Conservation (phyloP, 2,888 invertebrate genomes). For the Lepidocyrtinus sp. region DNA sequence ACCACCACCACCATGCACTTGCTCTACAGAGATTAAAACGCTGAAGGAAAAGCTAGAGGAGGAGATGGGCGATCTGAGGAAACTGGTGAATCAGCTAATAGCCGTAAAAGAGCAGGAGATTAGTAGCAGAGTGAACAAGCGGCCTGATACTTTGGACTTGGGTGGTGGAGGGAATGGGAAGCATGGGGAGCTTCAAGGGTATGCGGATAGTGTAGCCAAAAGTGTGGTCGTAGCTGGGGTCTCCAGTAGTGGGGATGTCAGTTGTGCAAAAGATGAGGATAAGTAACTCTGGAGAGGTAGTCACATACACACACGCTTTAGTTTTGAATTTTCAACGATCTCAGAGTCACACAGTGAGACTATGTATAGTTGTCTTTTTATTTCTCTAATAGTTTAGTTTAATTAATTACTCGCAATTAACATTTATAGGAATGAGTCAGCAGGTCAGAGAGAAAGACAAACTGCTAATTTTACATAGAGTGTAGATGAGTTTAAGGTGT, state of each 20-base stretch:
- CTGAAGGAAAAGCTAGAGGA: conserved; percentile 54
- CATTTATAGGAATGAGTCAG: too few species aligned
- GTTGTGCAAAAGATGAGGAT: too few species aligned
- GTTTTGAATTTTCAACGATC: too few species aligned
- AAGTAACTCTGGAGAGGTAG: too few species aligned
- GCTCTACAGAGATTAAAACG: conserved; percentile 60
- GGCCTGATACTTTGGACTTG: conserved; percentile 27
- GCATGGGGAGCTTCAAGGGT: conserved; percentile 62
- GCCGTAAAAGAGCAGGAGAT: conserved; percentile 17
- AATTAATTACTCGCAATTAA: too few species aligned
- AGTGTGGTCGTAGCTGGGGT: conserved; percentile 52
- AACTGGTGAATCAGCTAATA: conserved; percentile 54
- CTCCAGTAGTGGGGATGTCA: not conserved
- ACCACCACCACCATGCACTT: conserved; percentile 36
- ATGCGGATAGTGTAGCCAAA: conserved; percentile 66
- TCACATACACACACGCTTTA: too few species aligned
- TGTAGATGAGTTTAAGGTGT: too few species aligned
- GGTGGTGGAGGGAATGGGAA: conserved; percentile 28
- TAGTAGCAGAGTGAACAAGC: conserved; percentile 30
- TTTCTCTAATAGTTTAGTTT: too few species aligned
- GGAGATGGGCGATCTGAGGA: conserved; percentile 61
- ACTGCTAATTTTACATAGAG: too few species aligned
- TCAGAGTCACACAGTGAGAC: too few species aligned
- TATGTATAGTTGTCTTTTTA: too few species aligned
- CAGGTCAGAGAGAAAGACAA: too few species aligned